phyloP scores from a whole-genome alignment of 2,888 invertebrate species.

The Agrochola litura region DNA sequence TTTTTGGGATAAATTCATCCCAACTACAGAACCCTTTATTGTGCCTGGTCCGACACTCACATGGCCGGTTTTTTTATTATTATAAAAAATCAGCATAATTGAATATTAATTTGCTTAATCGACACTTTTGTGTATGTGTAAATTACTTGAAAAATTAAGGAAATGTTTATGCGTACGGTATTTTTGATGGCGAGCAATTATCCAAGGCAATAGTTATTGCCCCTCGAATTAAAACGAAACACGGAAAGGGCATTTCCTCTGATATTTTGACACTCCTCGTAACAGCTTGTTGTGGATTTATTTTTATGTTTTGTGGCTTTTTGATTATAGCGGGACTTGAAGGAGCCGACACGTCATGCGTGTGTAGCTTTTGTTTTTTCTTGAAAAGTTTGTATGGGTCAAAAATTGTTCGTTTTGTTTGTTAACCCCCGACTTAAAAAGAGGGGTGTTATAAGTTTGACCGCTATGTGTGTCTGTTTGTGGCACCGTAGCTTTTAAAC shows the following conservation, averaged over 20 bases:
- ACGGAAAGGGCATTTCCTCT: conserved; percentile 69
- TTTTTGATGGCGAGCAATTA: conserved; percentile 66
- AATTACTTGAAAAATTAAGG: conserved; percentile 71
- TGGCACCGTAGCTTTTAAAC: too few relatives aligned
- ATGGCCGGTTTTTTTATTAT: conserved; percentile 23
- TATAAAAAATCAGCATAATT: conserved; percentile 45
- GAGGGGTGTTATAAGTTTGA: too few relatives aligned
- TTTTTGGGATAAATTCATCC: too few relatives aligned
- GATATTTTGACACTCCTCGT: conserved; percentile 60
- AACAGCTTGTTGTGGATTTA: conserved; percentile 24
- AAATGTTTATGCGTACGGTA: conserved; percentile 51
- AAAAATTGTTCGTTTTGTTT: background rate
- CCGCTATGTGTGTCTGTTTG: too few relatives aligned
- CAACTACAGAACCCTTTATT: too few relatives aligned
- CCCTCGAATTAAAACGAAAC: conserved; percentile 66
- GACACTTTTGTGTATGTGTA: conserved; percentile 44
- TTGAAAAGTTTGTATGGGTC: background rate
- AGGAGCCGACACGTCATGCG: conserved; percentile 14
- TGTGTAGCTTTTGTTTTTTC: background rate
- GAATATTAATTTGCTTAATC: conserved; percentile 70
- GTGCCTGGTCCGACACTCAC: too few relatives aligned
- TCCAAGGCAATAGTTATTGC: conserved; percentile 59
- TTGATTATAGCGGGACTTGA: conserved; percentile 22
- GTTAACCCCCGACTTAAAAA: too few relatives aligned
- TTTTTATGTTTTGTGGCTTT: conserved; percentile 38